Base-by-base conservation (phyloP, 2,113 vertebrate species). In the Crypturellus undulatus region DNA sequence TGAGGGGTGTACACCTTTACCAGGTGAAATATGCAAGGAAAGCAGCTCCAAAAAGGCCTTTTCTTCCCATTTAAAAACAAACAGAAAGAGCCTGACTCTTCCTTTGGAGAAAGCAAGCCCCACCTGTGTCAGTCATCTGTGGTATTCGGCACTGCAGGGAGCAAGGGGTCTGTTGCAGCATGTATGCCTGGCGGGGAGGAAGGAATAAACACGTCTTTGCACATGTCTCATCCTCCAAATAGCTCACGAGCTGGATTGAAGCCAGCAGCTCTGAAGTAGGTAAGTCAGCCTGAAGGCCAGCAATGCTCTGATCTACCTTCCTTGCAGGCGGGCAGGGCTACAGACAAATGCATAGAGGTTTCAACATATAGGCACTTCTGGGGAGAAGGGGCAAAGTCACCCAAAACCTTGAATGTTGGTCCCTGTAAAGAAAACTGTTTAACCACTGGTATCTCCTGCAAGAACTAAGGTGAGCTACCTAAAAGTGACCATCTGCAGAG, bases 81-180 rank as follows among this genome's bases (percentile, higher is more conserved):
- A 81, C 24, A 92, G 51, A 96, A 89, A 76, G 73, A 82, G 68
- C 3, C 65, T 91, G 38, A 52, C 76, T 94, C 92, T 88, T 94
- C 70, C 69, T 76, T 58, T 89, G 93, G 90, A 96, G 93, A 89
- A 79, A 64, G 84, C 83, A 69, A 72, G 96, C 97, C 98, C 98
- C 98, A 97, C 98, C 98, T 98, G 65, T 67, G 95, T 96, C 80
- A 98, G 96, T 92, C 97, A 98, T 98, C 84, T n/a, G 10, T 76
- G 97, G 98, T 97, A 98, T 98, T 96, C 90, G 96, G 94, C 51
- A 90, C 97, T 62, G 59, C 84, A 79, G 97, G 97, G 96, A 97
- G 94, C 42, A 67, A 91, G 91, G 88, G 84, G 65, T 96, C 47
- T 97, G 98, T 95, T 87, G 5, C 93, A 97, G 96, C 98, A 96